Percentiles rank a stretch among this genome's conserved stretches.
phyloP scores from a whole-genome alignment of 2,888 invertebrate species.

The Aporophyla lueneburgensis region DNA sequence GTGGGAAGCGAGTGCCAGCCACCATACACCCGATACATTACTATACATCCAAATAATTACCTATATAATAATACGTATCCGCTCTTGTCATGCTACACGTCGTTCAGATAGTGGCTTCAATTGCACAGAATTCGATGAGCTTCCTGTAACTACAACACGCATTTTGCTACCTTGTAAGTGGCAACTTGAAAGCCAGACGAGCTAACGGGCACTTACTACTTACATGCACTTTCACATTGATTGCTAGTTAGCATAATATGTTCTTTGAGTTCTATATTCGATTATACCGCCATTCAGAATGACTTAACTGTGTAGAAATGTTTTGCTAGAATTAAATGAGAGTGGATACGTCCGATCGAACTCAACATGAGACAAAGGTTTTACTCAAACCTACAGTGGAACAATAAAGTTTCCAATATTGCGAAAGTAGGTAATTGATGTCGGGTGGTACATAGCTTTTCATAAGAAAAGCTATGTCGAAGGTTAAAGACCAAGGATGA shows the following conservation, averaged over 20 bases:
- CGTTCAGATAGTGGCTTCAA: conserved; percentile 64
- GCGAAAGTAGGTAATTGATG: conserved; percentile 66
- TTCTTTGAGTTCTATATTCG: conserved; percentile 51
- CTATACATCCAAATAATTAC: conserved; percentile 54
- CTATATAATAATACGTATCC: conserved; percentile 59
- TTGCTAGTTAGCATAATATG: conserved; percentile 62
- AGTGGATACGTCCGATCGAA: conserved; percentile 7
- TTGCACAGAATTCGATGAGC: conserved; percentile 65
- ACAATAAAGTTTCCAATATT: conserved; percentile 61
- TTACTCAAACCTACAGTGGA: conserved; percentile 35
- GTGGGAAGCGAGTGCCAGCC: conserved; percentile 76
- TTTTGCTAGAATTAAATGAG: conserved; percentile 25
- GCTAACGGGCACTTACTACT: conserved; percentile 60
- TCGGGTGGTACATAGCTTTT: conserved; percentile 55
- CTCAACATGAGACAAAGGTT: conserved; percentile 34
- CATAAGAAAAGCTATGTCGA: conserved; percentile 70
- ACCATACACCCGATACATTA: conserved; percentile 47
- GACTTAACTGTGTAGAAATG: conserved; percentile 4
- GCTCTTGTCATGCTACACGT: conserved; percentile 65
- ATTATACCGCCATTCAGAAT: conserved; percentile 31
- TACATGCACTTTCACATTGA: conserved; percentile 65
- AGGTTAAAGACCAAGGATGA: conserved; percentile 79
- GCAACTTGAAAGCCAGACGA: conserved; percentile 59
- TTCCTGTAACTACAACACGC: conserved; percentile 68
- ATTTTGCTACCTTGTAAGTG: conserved; percentile 65